Evolutionary conservation across 2,113 vertebrate species (phyloP), one percentile per base, ranked within the genome.

Genomic region (Phoxinus phoxinus): DNA sequence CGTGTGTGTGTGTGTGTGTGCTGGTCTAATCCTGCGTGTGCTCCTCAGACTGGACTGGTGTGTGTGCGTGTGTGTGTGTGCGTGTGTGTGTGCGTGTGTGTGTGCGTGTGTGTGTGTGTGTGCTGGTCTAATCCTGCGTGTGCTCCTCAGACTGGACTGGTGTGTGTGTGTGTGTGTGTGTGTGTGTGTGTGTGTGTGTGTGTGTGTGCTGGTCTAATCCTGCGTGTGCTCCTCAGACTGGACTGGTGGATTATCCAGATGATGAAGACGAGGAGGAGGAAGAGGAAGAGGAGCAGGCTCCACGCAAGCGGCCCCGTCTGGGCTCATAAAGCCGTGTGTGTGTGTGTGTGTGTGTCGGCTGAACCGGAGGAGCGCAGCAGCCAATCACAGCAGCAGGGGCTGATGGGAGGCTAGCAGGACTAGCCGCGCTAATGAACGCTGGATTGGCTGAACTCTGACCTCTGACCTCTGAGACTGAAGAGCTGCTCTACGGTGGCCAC

Each of bases 161-260:
- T 99, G 93, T 32, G 32, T 32, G 32, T 3, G 32, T 32, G 32
- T 32, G 35, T 35, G 35, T 35, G 35, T 0, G 35, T 35, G 2
- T 35, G 2, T 32, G 32, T 3, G 32, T 32, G 32, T 3, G 32
- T 32, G 32, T 32, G 32, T 3, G 32, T 32, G 32, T 32, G 32
- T 32, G 32, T 32, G 32, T 32, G 32, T 32, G 32, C 32, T 32
- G 32, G 32, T n/a, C n/a, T n/a, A 41, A 41, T 48, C 46, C 3
- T 48, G 6, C 44, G 59, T 84, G 6, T 51, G 59, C 84, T 56
- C 86, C 90, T 83, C 90, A 99, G 97, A 96, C 96, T 69, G 96
- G 95, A 91, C 92, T 98, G 85, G 96, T 99, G 93, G 98, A 99
- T 94, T 99, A 99, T 90, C 97, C 98, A 59, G 98, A 99, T 41